Evolutionary conservation across 2,113 vertebrate genomes (phyloP).

Genomic region (Ceyx melanurus): DNA sequence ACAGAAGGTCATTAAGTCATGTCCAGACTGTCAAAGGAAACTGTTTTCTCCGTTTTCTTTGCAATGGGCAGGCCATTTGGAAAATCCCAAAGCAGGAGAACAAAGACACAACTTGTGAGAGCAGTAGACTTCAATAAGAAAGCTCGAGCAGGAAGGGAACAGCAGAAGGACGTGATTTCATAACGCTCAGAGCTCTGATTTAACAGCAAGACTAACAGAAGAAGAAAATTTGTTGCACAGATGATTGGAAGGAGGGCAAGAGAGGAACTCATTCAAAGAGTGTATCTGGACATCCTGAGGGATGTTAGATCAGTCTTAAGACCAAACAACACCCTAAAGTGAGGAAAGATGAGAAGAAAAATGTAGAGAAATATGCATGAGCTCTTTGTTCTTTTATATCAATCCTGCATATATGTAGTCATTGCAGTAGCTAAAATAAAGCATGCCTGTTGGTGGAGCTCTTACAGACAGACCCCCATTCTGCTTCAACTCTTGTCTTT

Average conservation of each 20-base stretch:
- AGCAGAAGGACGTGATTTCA: neutral
- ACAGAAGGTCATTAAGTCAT: constrained; percentile 26
- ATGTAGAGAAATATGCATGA: neutral
- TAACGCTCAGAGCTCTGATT: neutral
- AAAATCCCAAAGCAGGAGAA: neutral
- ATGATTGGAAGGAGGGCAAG: neutral
- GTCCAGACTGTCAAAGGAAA: neutral
- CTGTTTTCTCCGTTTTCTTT: constrained; percentile 1
- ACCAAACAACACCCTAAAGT: neutral
- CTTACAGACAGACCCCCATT: neutral
- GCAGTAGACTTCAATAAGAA: neutral
- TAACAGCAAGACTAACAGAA: neutral
- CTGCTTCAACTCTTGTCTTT: neutral
- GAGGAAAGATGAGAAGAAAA: neutral
- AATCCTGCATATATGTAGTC: rapidly evolving
- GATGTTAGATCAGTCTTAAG: neutral
- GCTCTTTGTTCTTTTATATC: neutral
- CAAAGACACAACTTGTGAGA: neutral
- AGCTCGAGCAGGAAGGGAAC: neutral
- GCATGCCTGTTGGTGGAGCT: neutral
- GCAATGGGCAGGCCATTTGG: neutral
- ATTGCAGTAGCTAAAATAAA: neutral
- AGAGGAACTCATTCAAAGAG: neutral
- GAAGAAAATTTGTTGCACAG: neutral
- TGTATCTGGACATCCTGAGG: neutral